Base-by-base conservation (phyloP, 2,888 invertebrate species). In the Idaea aversata region DNA sequence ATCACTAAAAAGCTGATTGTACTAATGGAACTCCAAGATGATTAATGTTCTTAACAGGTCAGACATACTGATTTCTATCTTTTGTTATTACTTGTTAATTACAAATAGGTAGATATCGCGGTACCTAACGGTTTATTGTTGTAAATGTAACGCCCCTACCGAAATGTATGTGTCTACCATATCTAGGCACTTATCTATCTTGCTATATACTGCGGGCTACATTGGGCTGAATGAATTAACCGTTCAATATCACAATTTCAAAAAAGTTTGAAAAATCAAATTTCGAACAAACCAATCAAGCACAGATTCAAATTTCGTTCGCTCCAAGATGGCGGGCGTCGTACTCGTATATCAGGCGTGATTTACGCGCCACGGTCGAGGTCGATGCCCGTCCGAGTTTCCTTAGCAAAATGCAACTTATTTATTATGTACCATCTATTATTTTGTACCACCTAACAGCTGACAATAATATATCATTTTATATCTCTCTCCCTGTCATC, bases 391-490 rank as follows among this genome's bases (percentile, higher is more conserved):
- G 88, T 84, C 90, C 90, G 90, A 90, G 91, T 92, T 91, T 91
- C 89, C 88, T 90, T 88, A 88, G 87, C 90, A 90, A 91, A 58
- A 91, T 93, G 92, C 92, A 92, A 90, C 88, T 92, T 91, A 93
- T 92, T 93, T 92, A 93, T 91, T 90, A 91, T 90, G 90, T 90
- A 91, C 91, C 91, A 92, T 92, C 92, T 91, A 93, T 93, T 93
- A 92, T 91, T 91, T 91, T 91, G 92, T 91, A 91, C 91, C 91
- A 91, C 89, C 89, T 84, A 90, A 90, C 92, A 91, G 92, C 92
- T 92, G 92, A 92, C 91, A 91, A 88, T 91, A 90, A 93, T 93
- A 92, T 92, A 92, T 93, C 92, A 93, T 92, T 92, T 92, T 90
- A 90, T 87, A 88, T 88, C 69, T 70, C 78, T 69, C 75, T 87